Base-by-base conservation (phyloP, 92 coral and sea anemone species). In the Paramuricea clavata region DNA sequence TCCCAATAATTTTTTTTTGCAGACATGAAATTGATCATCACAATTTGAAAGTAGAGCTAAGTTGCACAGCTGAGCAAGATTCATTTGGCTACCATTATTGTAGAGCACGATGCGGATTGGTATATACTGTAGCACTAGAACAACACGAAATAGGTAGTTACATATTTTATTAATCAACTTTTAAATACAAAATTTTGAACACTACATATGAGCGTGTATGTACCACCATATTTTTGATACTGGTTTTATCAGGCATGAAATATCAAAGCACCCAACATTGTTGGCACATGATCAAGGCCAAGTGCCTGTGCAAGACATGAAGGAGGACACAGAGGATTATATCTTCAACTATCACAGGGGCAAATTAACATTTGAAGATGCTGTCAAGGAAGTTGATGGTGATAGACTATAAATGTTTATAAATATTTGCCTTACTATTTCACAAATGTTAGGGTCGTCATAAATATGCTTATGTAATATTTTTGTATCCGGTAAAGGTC, bases 391-490 rank as follows among this genome's bases (percentile, higher is more conserved):
- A 65, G 34, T 7, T 12, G 75, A 34, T 31, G 47, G 75, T 6
- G 75, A 69, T 19, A 12, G 75, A 30, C 17, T 69, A 2, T 19
- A 21, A 69, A 69, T 39, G 75, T 69, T 9, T 69, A 69, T 26
- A 69, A 69, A 39, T n/a, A n/a, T 67, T 67, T 67, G 74, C 74
- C 19, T 67, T 67, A 67, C 22, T 67, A 34, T 28, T 90, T 19
- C 86, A 86, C 70, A 90, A 86, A 65, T 76, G 82, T 49, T 31
- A 71, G 75, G 87, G 90, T 41, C 87, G 87, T 34, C 50, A 64
- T 50, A 90, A 90, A 42, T 86, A 90, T 72, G 90, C 93, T 17
- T 90, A 90, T 85, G 76, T 73, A 21, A 75, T 61, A 21, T 31
- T 91, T 9, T 79, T 91, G 23, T 54, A 78, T 44, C 50, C 87